phyloP scores from a whole-genome alignment of 2,113 vertebrate species.

The Anthoscopus minutus region DNA sequence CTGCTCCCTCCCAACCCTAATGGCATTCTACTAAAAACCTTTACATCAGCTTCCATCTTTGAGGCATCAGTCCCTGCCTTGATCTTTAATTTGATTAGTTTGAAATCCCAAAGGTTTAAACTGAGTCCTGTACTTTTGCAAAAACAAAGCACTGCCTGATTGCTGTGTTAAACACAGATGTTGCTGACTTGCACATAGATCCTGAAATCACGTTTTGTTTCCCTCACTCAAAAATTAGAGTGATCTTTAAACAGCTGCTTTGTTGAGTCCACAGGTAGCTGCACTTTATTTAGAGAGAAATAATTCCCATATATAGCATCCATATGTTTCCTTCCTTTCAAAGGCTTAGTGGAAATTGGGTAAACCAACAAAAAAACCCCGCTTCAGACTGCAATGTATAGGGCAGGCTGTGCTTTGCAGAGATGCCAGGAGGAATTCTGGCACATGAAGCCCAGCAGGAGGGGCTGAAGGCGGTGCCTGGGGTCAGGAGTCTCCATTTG shows the following conservation, averaged over 20 bases:
- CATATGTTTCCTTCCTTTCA: neutral
- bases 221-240: neutral
- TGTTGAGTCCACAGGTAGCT: conserved; percentile 29
- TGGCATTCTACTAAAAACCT: neutral
- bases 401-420: neutral
- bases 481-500: neutral
- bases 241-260: conserved; percentile 46
- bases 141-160: neutral
- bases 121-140: neutral
- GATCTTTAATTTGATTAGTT: neutral
- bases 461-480: neutral
- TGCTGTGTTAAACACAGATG: neutral
- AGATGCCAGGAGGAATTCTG: neutral
- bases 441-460: neutral
- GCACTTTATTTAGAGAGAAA: neutral
- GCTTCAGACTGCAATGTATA: neutral
- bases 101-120: neutral
- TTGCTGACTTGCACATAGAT: neutral
- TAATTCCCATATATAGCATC: neutral
- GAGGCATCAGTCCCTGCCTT: neutral
- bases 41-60: neutral
- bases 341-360: neutral
- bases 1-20: neutral
- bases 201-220: neutral
- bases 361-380: neutral